Base-by-base conservation (phyloP, 2,797 vertebrate genomes). In the Pseudomugil gertrudae region DNA sequence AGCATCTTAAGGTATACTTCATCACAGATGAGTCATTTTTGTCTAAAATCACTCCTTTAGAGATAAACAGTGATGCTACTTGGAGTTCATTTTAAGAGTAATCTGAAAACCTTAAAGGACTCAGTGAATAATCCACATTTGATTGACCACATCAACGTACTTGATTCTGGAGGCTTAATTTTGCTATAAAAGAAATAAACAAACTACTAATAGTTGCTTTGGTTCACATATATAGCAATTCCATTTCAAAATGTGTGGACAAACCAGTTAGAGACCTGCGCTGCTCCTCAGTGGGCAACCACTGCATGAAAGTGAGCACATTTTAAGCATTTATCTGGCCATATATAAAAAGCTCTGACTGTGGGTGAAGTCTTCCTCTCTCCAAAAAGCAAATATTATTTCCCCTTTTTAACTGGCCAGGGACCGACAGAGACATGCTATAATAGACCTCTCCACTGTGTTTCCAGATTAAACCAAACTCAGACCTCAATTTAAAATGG, bases 381-480 rank as follows among this genome's bases (percentile, higher is more conserved):
- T 76, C 70, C 27, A 57, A 76, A 90, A 82, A 83, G 83, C 76
- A 84, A 88, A 86, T 81, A 88, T 84, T 86, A 84, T 85, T 86
- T 80, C 76, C 81, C 76, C 63, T 64, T 66, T 67, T 76, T 66
- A 76, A 78, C 80, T 66, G 68, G 64, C 82, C 68, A 63, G 77
- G 78, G 74, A 75, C 66, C 56, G 83, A 90, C 81, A 87, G 82
- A 87, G 85, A 88, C 89, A 81, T 59, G 80, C 78, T 81, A 84
- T 90, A 59, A 79, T 69, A 66, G 65, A 78, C 66, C 74, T 83
- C 63, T 80, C 77, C 75, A 79, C 87, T 84, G 74, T 83, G 81
- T 90, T 89, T 90, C 87, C 89, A 91, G 84, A 80, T 84, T 69
- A 91, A 90, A 89, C 82, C 87, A 88, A 80, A 84, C 72, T 78